These are phyloP conservation scores for Nyctalus aviator DNA, from an alignment of 2,797 vertebrate genomes.

Conservation along the genomic window DNA sequence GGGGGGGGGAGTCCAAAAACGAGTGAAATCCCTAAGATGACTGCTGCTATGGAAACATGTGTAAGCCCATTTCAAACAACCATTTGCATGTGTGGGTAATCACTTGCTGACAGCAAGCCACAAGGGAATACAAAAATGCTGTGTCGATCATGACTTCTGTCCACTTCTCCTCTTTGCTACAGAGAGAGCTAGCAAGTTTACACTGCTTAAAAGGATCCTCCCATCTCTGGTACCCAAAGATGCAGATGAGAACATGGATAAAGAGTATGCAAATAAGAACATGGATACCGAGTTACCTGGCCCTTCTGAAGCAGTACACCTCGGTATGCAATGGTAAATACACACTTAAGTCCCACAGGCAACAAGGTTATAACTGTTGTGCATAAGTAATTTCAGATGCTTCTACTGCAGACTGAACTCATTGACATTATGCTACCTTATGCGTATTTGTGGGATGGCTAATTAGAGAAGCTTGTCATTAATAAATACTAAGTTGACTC, in stretches of 20 bases:
- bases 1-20: slow-evolving; percentile 5
- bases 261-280: background rate
- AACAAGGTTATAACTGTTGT: background rate
- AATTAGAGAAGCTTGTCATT: background rate
- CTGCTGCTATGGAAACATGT: slow-evolving; percentile 84
- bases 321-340: background rate
- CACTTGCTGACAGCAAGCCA: slow-evolving; percentile 83
- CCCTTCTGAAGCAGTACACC: slow-evolving; percentile 1
- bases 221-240: slow-evolving; percentile 1
- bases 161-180: slow-evolving; percentile 22
- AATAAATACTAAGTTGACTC: background rate
- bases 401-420: background rate
- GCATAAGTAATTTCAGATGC: background rate
- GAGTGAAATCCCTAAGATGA: slow-evolving; percentile 74
- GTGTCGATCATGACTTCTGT: slow-evolving; percentile 69
- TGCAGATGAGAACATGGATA: background rate
- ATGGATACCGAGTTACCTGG: background rate
- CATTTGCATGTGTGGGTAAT: slow-evolving; percentile 66
- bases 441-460: background rate
- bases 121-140: slow-evolving; percentile 76
- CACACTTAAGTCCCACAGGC: background rate
- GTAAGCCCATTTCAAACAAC: slow-evolving; percentile 77
- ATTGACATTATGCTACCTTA: background rate
- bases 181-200: slow-evolving; percentile 44
- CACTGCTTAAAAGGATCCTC: slow-evolving; percentile 41